Conservation (phyloP, 2,888 invertebrate genomes). For the Orchesellides sinensis region DNA sequence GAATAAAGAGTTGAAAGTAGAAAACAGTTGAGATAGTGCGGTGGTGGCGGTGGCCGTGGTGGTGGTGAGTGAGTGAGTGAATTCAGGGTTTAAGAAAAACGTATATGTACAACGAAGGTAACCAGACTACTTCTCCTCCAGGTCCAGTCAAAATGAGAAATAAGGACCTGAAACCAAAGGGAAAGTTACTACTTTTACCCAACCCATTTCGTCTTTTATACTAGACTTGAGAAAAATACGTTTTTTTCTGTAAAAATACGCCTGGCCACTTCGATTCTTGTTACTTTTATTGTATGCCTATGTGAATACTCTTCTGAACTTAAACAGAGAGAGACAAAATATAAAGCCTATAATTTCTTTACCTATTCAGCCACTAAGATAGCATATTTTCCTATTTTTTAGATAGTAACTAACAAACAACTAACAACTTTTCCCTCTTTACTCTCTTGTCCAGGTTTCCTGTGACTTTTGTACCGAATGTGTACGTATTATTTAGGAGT, state of each 20-base stretch:
- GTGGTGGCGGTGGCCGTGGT: neutral
- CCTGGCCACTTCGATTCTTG: neutral
- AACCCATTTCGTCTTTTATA: neutral
- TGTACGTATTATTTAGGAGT: too few species aligned
- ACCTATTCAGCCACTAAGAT: neutral
- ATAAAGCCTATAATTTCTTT: slow-evolving; percentile 1
- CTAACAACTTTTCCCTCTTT: slow-evolving; percentile 43
- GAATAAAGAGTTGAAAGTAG: neutral
- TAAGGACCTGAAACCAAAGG: too few species aligned
- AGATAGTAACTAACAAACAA: slow-evolving; percentile 30
- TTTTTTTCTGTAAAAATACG: too few species aligned
- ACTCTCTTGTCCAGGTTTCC: slow-evolving; percentile 13
- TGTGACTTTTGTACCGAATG: too few species aligned
- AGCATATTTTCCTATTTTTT: neutral
- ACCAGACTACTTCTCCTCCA: too few species aligned
- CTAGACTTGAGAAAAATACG: neutral
- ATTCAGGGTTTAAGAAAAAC: neutral
- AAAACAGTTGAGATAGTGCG: slow-evolving; percentile 38
- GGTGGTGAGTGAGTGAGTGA: slow-evolving; percentile 7
- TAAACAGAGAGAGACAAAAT: neutral
- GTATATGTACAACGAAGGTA: too few species aligned
- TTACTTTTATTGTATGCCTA: neutral
- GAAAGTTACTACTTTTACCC: too few species aligned
- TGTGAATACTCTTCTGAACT: neutral
- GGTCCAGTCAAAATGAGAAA: too few species aligned